These are phyloP conservation scores for Nematostella vectensis DNA, from an alignment of 92 coral and sea anemone species.

Conservation along the genomic window DNA sequence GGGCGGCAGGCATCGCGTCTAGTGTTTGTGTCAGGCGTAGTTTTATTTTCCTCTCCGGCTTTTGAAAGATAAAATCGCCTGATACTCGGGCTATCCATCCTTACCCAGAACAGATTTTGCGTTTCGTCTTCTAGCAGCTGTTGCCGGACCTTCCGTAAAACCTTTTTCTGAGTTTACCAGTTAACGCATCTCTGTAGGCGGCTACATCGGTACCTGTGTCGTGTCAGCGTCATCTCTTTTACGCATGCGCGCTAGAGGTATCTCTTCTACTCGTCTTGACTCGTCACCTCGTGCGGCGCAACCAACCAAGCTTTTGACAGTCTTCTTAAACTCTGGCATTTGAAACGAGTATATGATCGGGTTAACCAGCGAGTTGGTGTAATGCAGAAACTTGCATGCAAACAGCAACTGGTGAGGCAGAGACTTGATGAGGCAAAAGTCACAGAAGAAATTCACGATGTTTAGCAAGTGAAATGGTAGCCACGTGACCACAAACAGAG, in stretches of 20 bases:
- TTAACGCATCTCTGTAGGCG: too few relatives aligned
- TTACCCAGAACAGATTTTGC: too few relatives aligned
- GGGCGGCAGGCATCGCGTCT: too few relatives aligned
- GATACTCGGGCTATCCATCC: too few relatives aligned
- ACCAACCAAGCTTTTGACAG: slow-evolving; percentile 27
- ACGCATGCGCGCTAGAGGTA: slow-evolving; percentile 32
- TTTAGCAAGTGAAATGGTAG: slow-evolving; percentile 66
- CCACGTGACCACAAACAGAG: slow-evolving; percentile 58
- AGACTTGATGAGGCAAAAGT: slow-evolving; percentile 22
- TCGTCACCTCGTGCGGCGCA: slow-evolving; percentile 24
- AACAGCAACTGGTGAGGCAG: slow-evolving; percentile 36
- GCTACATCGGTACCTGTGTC: too few relatives aligned
- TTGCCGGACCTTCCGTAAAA: too few relatives aligned
- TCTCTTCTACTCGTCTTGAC: slow-evolving; percentile 39
- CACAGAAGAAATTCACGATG: slow-evolving; percentile 39
- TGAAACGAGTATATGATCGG: slow-evolving; percentile 55
- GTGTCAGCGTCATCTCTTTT: slow-evolving; percentile 9
- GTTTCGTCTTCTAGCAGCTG: too few relatives aligned
- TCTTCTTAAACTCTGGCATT: slow-evolving; percentile 57
- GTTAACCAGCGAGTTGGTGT: slow-evolving; percentile 60
- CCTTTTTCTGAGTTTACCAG: too few relatives aligned
- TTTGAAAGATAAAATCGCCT: too few relatives aligned
- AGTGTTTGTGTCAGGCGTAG: too few relatives aligned
- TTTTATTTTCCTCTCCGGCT: too few relatives aligned
- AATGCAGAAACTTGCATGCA: slow-evolving; percentile 62